Conservation (phyloP, 2,113 vertebrate species). For the Lynx canadensis region DNA sequence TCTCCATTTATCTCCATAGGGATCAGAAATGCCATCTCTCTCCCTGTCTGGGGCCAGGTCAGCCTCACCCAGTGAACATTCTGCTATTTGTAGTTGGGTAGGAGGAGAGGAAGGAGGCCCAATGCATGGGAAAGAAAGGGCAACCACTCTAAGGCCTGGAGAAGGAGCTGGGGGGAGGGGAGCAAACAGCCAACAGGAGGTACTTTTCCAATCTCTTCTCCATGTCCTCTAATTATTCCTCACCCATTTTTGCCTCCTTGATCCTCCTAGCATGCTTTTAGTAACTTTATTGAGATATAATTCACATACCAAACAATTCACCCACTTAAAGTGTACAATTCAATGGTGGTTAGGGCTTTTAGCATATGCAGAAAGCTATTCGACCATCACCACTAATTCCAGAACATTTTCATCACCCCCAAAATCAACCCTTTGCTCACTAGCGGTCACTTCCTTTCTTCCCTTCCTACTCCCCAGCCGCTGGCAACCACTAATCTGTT, state of each 20-base stretch:
- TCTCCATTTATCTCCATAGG: background rate
- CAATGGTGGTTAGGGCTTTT: background rate
- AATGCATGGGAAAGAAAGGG: background rate
- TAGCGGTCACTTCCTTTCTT: background rate
- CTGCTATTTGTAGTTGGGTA: background rate
- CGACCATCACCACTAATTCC: background rate
- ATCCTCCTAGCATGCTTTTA: background rate
- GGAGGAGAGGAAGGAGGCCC: background rate
- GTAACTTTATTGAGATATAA: background rate
- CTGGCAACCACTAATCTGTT: background rate
- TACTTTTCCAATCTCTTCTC: background rate
- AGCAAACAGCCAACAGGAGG: background rate
- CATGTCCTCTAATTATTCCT: background rate
- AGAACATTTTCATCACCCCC: background rate
- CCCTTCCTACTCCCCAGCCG: background rate
- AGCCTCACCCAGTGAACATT: background rate
- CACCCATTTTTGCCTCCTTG: background rate
- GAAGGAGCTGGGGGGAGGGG: background rate
- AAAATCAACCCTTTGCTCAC: background rate
- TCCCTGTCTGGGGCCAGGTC: background rate
- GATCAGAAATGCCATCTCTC: background rate
- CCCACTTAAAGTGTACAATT: background rate
- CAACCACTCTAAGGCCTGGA: background rate
- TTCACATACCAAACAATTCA: background rate
- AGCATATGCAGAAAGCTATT: background rate